These are phyloP conservation scores for Osmerus mordax DNA, from an alignment of 2,113 vertebrate species.

Conservation along the genomic window DNA sequence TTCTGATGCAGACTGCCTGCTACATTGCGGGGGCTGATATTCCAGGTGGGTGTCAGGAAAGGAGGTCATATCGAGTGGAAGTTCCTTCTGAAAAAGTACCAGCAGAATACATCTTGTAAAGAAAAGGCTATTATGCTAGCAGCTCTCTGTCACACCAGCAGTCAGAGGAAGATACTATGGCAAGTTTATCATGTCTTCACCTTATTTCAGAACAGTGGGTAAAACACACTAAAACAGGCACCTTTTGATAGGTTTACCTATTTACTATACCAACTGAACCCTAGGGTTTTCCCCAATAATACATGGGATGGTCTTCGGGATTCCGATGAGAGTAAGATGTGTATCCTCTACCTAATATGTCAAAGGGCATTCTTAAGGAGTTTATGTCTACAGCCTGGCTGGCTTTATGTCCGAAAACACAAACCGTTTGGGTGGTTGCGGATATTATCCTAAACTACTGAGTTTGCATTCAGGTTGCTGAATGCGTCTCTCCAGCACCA, in stretches of 20 bases:
- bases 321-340: not conserved
- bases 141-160: slow-evolving; percentile 19
- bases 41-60: slow-evolving; percentile 16
- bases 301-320: not conserved
- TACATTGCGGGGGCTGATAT: slow-evolving; percentile 16
- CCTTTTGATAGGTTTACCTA: not conserved
- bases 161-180: slow-evolving; percentile 5
- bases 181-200: slow-evolving; percentile 4
- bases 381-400: not conserved
- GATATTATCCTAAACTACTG: not conserved
- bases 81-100: slow-evolving; percentile 24
- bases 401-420: no score
- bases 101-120: not conserved
- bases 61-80: slow-evolving; percentile 15
- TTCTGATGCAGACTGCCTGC: slow-evolving; percentile 17
- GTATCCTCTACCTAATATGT: no score
- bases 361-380: no score
- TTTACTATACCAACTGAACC: no score
- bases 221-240: not conserved
- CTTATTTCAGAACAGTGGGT: not conserved
- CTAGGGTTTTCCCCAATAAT: no score
- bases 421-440: no score
- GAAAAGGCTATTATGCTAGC: slow-evolving; percentile 13
- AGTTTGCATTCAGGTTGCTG: slow-evolving; percentile 17
- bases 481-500: slow-evolving; percentile 12